phyloP scores from a whole-genome alignment of 2,797 vertebrate genomes.

The Gambusia yucatana region DNA sequence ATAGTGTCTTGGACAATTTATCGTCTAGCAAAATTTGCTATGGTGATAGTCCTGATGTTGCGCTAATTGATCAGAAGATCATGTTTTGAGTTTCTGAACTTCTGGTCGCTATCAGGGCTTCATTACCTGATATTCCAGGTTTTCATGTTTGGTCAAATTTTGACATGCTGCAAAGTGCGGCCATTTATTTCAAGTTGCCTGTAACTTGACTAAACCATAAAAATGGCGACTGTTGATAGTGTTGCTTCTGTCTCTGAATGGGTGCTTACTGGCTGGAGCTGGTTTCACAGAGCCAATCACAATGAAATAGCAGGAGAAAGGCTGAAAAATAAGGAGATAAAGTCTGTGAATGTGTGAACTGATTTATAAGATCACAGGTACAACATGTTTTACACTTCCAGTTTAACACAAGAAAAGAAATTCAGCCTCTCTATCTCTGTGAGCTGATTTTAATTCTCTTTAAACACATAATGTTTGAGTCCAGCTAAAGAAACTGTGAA shows the following conservation, averaged over 20 bases:
- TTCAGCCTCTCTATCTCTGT: background rate
- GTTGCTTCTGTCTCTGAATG: background rate
- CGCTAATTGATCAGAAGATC: too few relatives aligned
- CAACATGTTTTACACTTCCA: background rate
- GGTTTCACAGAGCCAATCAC: background rate
- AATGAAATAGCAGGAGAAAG: background rate
- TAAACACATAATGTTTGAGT: background rate
- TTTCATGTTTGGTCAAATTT: background rate
- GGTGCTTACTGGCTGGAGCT: background rate
- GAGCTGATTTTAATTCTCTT: background rate
- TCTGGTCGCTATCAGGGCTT: background rate
- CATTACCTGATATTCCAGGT: background rate
- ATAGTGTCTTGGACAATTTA: too few relatives aligned
- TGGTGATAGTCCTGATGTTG: too few relatives aligned
- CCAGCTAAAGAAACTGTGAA: background rate
- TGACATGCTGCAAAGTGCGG: background rate
- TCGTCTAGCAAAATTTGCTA: too few relatives aligned
- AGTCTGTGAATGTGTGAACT: background rate
- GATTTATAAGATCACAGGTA: background rate
- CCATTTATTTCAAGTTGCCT: background rate
- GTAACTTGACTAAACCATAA: background rate
- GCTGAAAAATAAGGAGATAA: background rate
- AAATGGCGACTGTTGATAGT: background rate
- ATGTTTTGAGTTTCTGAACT: too few relatives aligned
- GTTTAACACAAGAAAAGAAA: background rate